Evolutionary conservation across 2,113 vertebrate genomes (phyloP).

Genomic region (Chamaea fasciata): DNA sequence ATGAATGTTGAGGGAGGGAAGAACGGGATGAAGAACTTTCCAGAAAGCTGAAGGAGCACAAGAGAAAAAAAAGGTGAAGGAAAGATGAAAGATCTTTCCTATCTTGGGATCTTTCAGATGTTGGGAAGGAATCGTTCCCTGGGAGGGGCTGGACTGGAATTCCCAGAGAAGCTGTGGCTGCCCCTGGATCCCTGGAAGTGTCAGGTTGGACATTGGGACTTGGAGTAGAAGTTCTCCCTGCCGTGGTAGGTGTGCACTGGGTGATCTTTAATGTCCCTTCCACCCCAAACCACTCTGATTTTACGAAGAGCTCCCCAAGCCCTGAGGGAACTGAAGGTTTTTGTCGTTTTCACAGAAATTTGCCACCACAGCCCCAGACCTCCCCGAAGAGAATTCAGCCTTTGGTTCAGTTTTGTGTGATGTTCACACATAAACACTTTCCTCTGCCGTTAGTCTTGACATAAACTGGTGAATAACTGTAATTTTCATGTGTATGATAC

Average conservation of each 20-base stretch:
- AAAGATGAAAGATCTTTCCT: not conserved
- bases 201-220: not conserved
- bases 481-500: not conserved
- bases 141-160: accelerated
- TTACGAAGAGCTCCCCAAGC: not conserved
- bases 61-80: not conserved
- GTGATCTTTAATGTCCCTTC: accelerated
- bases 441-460: not conserved
- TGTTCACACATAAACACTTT: not conserved
- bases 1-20: too few relatives aligned
- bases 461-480: not conserved
- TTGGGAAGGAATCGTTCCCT: not conserved
- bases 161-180: not conserved
- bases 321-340: not conserved
- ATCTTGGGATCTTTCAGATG: not conserved
- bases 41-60: not conserved
- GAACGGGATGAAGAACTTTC: not conserved
- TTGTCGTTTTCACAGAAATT: not conserved
- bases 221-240: not conserved
- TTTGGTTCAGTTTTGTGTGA: not conserved
- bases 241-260: not conserved
- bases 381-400: not conserved
- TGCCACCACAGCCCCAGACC: not conserved
- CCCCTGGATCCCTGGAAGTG: not conserved
- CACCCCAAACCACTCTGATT: not conserved